Evolutionary conservation across 2,797 vertebrate species (phyloP).

Genomic region (Acrocephalus scirpaceus): DNA sequence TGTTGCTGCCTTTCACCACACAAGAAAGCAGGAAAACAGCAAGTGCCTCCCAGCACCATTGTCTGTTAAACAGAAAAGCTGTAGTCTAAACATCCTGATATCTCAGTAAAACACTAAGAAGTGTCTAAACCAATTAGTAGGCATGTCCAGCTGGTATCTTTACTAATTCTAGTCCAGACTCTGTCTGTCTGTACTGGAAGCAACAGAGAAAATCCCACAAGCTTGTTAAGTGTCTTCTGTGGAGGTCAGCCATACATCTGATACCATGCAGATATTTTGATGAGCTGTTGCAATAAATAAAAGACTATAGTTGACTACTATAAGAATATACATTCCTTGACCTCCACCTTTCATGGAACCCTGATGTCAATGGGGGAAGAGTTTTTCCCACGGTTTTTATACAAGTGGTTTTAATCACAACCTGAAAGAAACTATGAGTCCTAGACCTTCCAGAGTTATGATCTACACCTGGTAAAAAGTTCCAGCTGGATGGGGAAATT

Average conservation of each 20-base stretch:
- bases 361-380: accelerated
- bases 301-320: not conserved
- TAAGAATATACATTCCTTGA: not conserved
- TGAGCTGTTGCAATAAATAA: not conserved
- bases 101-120: not conserved
- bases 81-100: not conserved
- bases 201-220: slow-evolving; percentile 19
- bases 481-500: not conserved
- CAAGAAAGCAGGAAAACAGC: not conserved
- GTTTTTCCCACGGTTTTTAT: not conserved
- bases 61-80: not conserved
- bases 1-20: not conserved
- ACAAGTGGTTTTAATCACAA: not conserved
- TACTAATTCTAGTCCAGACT: slow-evolving; percentile 24
- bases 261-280: not conserved
- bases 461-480: not conserved
- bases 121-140: slow-evolving; percentile 24
- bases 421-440: not conserved
- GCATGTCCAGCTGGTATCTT: slow-evolving; percentile 5
- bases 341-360: not conserved
- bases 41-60: not conserved
- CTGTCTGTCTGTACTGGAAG: not conserved
- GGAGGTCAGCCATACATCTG: not conserved
- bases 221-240: not conserved
- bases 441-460: not conserved